Base-by-base conservation (phyloP, 2,797 vertebrate genomes). In the Graptemys geographica region DNA sequence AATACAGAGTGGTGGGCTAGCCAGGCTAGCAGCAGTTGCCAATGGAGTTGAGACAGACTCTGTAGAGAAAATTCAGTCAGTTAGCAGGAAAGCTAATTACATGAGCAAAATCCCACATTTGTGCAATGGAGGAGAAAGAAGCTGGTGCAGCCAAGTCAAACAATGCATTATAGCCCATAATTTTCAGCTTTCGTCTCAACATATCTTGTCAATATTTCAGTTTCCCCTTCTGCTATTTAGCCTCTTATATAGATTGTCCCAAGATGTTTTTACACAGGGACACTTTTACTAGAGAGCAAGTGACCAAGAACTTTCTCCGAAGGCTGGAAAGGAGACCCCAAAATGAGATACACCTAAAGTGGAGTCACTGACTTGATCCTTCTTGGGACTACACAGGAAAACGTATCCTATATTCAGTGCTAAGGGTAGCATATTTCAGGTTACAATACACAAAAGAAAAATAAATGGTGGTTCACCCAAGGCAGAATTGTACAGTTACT, bases 1-100 rank as follows among this genome's bases (percentile, higher is more conserved):
- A 81, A 98, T 95, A 85, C 97, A 97, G 81, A 98, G 97, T 11
- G 98, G 97, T 0, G 98, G 96, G 91, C 98, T 99, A 94, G 94
- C 90, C 87, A 97, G 98, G 95, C 96, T 97, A 97, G 86, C 97
- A 98, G 97, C 95, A 98, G 98, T 98, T 98, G 98, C 98, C 96
- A 98, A 8, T 81, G 99, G 97, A 98, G 99, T 87, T 90, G 97
- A 93, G 88, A 98, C 49, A 85, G 98, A 98, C 86, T 99, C 99
- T 99, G 95, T 85, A 98, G 97, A 89, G 69, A 76, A 55, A 72
- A 93, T 57, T 4, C 27, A 41, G 88, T 4, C 2, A 47, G 25
- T 55, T 41, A 83, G 93, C 82, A 93, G 96, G 92, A 96, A 28
- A 88, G 79, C 47, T 89, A 72, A 76, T 5, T 91, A 57, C 47